Conservation (phyloP, 2,797 vertebrate genomes). For the Dipus sagitta region DNA sequence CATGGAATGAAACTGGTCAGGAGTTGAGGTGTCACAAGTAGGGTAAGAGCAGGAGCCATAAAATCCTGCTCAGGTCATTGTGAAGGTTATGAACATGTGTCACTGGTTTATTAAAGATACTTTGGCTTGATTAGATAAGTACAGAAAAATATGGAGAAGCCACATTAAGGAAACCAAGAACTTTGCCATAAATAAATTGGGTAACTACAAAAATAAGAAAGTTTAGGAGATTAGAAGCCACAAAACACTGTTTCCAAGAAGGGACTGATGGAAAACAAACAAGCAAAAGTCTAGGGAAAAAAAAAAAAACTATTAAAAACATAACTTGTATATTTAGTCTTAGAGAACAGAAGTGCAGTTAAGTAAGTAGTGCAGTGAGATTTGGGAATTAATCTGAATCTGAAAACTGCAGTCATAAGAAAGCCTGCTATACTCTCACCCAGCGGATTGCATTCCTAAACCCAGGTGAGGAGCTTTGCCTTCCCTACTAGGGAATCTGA, state of each 20-base stretch:
- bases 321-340: conserved; percentile 17
- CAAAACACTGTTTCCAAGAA: conserved; percentile 52
- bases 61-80: background rate
- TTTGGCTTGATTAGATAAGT: background rate
- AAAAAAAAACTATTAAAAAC: background rate
- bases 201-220: conserved; percentile 61
- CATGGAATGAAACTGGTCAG: conserved; percentile 11
- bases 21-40: conserved; percentile 24
- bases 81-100: background rate
- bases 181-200: conserved; percentile 14
- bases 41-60: background rate
- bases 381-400: conserved; percentile 30
- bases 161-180: conserved; percentile 3
- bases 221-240: background rate
- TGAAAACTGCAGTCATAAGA: background rate
- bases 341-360: conserved; percentile 2
- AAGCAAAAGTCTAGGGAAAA: background rate
- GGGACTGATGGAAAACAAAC: background rate
- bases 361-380: background rate
- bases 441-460: background rate
- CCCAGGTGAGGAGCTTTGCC: background rate
- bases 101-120: conserved; percentile 19
- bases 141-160: conserved; percentile 12
- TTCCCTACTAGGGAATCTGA: background rate
- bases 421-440: background rate